These are phyloP conservation scores for Globia sparganii DNA, from an alignment of 2,888 invertebrate species.

Conservation along the genomic window DNA sequence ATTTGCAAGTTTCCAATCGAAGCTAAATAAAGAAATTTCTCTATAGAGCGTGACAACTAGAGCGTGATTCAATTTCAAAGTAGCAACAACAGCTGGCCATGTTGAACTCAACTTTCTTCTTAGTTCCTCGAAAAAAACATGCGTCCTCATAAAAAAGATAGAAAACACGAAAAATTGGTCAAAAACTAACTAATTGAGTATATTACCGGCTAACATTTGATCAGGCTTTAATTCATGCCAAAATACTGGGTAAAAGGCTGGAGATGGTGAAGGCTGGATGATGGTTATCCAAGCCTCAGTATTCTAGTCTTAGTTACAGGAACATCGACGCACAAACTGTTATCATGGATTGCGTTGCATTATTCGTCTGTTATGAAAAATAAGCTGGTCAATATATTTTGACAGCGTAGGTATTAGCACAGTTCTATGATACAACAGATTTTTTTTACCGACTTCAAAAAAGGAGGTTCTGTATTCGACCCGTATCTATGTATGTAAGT, in stretches of 20 bases:
- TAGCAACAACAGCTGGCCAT: too few species aligned
- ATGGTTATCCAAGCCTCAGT: not conserved
- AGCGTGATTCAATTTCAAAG: conserved; percentile 20
- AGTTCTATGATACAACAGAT: too few species aligned
- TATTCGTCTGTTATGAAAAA: too few species aligned
- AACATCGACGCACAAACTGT: too few species aligned
- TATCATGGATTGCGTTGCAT: too few species aligned
- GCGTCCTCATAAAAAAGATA: not conserved
- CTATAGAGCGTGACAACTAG: conserved; percentile 5
- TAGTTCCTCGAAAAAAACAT: not conserved
- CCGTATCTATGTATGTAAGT: too few species aligned
- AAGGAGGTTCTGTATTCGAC: too few species aligned
- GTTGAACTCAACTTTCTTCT: conserved; percentile 19
- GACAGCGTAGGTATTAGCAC: too few species aligned
- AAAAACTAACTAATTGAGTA: not conserved
- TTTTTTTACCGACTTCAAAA: too few species aligned
- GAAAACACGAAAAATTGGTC: not conserved
- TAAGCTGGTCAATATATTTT: too few species aligned
- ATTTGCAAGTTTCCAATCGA: not conserved
- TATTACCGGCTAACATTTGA: not conserved
- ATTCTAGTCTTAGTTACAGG: not conserved
- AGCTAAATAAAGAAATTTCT: not conserved
- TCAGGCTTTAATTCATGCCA: not conserved
- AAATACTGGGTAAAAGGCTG: not conserved
- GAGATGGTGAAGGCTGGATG: not conserved